Base-by-base conservation (phyloP, 2,113 vertebrate genomes). In the Vulpes lagopus region DNA sequence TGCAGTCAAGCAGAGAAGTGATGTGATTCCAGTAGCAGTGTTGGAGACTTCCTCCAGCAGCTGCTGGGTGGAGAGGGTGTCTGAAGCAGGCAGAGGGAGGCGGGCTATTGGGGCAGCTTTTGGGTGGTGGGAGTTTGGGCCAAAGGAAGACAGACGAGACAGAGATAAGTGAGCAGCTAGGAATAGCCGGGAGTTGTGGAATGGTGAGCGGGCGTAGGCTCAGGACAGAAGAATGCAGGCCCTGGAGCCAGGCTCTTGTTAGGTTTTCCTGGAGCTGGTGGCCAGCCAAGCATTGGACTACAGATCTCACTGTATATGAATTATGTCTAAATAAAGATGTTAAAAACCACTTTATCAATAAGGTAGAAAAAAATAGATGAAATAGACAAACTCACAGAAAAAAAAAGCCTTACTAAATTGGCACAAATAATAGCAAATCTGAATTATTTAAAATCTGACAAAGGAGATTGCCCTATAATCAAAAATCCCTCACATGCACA, bases 21-120 rank as follows among this genome's bases (percentile, higher is more conserved):
- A 8, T 4, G 0, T 23, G 43, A 51, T 4, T 23, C 6, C 11
- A 2, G 0, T 19, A 10, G 35, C 1, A 0, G 19, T 10, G 22
- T 25, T 5, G 43, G 43, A n/a, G 12, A 49, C 32, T 14, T 8
- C 35, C 11, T 71, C 32, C 19, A 3, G 76, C 30, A 27, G 22
- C 51, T 38, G 38, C 53, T 27, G 23, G 6, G 32, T 22, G 35
- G 7, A 15, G 35, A 4, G 19, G 2, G 57, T 8, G 15, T 69
- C 6, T 35, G 20, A 57, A 15, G 32, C 20, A 49, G 62, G 30
- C 64, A 12, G 67, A 12, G 49, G 64, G 53, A 59, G 30, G 11
- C 10, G 8, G 30, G 53, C 17, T 23, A 7, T n/a, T 16, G 0
- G 5, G 15, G 57, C 6, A 8, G 93, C 38, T 38, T 43, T 6